Evolutionary conservation across 2,888 invertebrate species (phyloP).

Genomic region (Noctua janthe): DNA sequence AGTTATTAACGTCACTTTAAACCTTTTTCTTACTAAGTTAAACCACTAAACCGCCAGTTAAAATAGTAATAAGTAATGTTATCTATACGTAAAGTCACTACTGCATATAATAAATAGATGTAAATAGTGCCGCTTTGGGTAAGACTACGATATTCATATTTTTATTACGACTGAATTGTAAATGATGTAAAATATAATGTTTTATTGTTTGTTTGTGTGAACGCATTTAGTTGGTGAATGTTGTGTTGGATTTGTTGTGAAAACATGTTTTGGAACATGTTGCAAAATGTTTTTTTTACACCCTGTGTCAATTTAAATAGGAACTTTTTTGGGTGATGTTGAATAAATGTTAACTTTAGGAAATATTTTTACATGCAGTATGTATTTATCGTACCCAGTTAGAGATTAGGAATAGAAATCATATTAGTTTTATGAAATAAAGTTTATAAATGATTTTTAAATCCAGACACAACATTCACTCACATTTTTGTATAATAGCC

Average conservation of each 20-base stretch:
- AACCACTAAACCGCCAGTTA: slow-evolving; percentile 44
- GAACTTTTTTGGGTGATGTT: slow-evolving; percentile 2
- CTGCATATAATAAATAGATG: slow-evolving; percentile 66
- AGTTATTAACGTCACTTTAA: background rate
- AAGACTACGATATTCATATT: slow-evolving; percentile 76
- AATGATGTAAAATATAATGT: slow-evolving; percentile 80
- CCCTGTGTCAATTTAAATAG: slow-evolving; percentile 29
- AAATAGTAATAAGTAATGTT: slow-evolving; percentile 52
- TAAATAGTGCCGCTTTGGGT: slow-evolving; percentile 72
- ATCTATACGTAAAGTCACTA: slow-evolving; percentile 68
- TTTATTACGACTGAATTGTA: slow-evolving; percentile 87
- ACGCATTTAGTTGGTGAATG: slow-evolving; percentile 78
- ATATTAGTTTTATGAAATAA: background rate
- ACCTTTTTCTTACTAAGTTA: slow-evolving; percentile 26
- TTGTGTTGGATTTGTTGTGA: slow-evolving; percentile 69
- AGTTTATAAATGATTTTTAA: background rate
- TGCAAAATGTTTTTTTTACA: slow-evolving; percentile 9
- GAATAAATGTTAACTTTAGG: slow-evolving; percentile 5
- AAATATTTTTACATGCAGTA: slow-evolving; percentile 10
- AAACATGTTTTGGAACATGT: slow-evolving; percentile 9
- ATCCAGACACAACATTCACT: slow-evolving; percentile 65
- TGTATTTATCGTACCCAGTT: slow-evolving; percentile 12
- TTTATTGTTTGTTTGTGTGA: slow-evolving; percentile 69
- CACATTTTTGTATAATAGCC: slow-evolving; percentile 70
- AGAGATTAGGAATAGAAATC: background rate